These are phyloP conservation scores for Leuctra nigra DNA, from an alignment of 2,888 invertebrate species.

Conservation along the genomic window DNA sequence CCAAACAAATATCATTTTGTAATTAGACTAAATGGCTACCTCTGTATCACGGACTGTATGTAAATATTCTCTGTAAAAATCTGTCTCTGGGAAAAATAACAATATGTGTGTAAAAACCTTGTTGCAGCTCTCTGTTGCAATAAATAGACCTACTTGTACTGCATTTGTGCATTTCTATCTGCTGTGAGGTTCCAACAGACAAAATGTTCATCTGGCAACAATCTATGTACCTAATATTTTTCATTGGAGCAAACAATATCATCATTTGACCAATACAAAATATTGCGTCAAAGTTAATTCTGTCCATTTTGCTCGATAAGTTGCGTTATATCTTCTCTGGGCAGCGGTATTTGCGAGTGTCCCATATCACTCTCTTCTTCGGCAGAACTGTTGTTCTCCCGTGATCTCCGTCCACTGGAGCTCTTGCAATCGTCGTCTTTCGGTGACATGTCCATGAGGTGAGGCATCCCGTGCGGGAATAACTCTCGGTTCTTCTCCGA, in stretches of 20 bases:
- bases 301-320: slow-evolving; percentile 29
- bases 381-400: slow-evolving; percentile 23
- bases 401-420: slow-evolving; percentile 22
- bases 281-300: slow-evolving; percentile 25
- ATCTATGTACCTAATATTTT: slow-evolving; percentile 2
- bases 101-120: slow-evolving; percentile 10
- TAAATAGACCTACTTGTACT: slow-evolving; percentile 14
- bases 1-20: slow-evolving; percentile 3
- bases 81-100: not conserved
- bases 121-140: slow-evolving; percentile 5
- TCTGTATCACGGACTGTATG: slow-evolving; percentile 12
- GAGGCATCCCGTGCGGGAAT: slow-evolving; percentile 26
- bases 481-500: slow-evolving; percentile 62
- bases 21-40: slow-evolving; percentile 2
- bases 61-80: slow-evolving; percentile 11
- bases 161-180: slow-evolving; percentile 4
- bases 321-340: slow-evolving; percentile 25
- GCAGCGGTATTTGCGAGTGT: slow-evolving; percentile 14
- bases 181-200: not conserved
- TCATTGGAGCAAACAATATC: slow-evolving; percentile 1
- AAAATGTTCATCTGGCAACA: slow-evolving; percentile 10
- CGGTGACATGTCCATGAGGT: slow-evolving; percentile 27
- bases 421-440: slow-evolving; percentile 24
- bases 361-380: slow-evolving; percentile 25
- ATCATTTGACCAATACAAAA: slow-evolving; percentile 8